Percentiles rank a stretch among this genome's conserved stretches.
These are phyloP conservation scores for Oreocharis arfaki DNA, from an alignment of 2,113 vertebrate genomes.

Conservation along the genomic window DNA sequence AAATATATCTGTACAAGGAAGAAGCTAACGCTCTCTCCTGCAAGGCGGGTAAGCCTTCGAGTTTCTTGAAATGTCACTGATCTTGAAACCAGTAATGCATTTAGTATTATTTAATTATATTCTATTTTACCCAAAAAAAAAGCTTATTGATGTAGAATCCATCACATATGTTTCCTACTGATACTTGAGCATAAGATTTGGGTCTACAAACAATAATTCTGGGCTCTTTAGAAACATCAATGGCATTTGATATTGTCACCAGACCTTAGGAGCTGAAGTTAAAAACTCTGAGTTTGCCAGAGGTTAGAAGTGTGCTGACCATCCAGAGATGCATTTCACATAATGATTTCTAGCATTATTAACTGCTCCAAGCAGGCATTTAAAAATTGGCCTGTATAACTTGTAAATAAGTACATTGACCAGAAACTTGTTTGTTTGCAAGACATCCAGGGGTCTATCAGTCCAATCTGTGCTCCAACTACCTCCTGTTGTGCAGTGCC, in stretches of 20 bases:
- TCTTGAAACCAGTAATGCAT: neutral
- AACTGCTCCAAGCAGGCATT: neutral
- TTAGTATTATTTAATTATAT: neutral
- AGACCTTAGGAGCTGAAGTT: neutral
- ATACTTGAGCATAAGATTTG: neutral
- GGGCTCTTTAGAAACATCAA: neutral
- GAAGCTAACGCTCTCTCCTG: neutral
- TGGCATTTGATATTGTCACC: neutral
- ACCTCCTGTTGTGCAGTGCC: accelerated
- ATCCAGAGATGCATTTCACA: neutral
- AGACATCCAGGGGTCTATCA: neutral
- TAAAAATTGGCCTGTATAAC: neutral
- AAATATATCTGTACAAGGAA: neutral
- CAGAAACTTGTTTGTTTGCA: neutral
- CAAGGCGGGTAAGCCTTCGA: neutral
- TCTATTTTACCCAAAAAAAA: neutral
- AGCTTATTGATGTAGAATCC: neutral
- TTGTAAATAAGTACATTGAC: neutral
- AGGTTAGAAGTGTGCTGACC: neutral
- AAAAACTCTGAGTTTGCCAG: neutral
- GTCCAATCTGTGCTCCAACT: too few relatives aligned
- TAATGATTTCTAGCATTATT: neutral
- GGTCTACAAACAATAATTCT: neutral
- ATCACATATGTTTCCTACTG: neutral
- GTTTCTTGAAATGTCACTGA: neutral